phyloP scores from a whole-genome alignment of 2,797 vertebrate genomes.

The Lepus townsendii region DNA sequence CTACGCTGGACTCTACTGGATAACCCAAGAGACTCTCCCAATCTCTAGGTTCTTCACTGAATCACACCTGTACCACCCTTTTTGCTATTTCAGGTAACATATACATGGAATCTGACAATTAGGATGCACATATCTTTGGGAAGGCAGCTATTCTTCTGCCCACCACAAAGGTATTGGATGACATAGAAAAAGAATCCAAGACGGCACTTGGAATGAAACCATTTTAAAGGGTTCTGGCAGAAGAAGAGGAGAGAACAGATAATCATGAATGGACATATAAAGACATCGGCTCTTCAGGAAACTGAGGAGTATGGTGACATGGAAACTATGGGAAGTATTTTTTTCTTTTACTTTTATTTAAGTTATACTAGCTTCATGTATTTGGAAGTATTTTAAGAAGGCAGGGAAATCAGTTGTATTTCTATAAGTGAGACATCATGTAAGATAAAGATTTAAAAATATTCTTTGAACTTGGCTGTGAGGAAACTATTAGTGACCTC shows the following conservation, averaged over 20 bases:
- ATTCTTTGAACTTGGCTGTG: constrained; percentile 11
- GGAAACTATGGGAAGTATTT: neutral
- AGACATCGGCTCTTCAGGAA: neutral
- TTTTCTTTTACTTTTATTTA: too few relatives aligned
- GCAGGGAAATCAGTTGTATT: neutral
- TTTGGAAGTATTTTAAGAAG: neutral
- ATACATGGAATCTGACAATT: neutral
- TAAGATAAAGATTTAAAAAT: constrained; percentile 17
- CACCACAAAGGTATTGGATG: neutral
- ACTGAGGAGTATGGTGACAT: neutral
- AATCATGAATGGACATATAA: neutral
- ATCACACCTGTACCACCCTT: neutral
- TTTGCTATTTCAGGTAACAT: neutral
- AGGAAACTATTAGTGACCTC: neutral
- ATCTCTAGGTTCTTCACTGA: neutral
- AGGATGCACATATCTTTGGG: neutral
- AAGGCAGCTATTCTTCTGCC: neutral
- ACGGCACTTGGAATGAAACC: neutral
- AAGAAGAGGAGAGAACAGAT: neutral
- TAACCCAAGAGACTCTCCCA: neutral
- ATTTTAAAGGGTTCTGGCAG: neutral
- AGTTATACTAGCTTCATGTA: too few relatives aligned
- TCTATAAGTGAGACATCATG: neutral
- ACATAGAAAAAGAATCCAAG: neutral
- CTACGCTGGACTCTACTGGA: neutral